These are phyloP conservation scores for Pseudococcus viburni DNA, from an alignment of 2,888 invertebrate genomes.

Conservation along the genomic window DNA sequence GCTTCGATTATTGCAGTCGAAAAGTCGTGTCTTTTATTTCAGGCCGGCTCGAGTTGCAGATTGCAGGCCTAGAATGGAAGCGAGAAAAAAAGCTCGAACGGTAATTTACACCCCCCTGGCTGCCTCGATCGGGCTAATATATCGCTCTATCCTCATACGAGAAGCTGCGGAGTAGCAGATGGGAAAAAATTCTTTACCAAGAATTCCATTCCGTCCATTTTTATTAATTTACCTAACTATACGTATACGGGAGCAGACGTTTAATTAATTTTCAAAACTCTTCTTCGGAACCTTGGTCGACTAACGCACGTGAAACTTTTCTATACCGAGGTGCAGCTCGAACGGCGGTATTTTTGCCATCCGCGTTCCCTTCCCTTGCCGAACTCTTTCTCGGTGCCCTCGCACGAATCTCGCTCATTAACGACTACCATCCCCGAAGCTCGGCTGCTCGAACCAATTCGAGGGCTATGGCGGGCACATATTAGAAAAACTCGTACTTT, in stretches of 20 bases:
- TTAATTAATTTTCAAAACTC: conserved; percentile 40
- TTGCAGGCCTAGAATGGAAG: neutral
- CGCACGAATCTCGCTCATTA: conserved; percentile 5
- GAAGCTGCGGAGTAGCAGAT: neutral
- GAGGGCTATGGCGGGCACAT: neutral
- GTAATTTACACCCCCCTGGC: neutral
- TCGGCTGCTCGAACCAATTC: neutral
- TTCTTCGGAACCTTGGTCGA: neutral
- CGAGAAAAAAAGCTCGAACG: neutral
- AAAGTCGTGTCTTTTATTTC: neutral
- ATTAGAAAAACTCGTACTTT: neutral
- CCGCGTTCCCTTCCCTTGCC: neutral
- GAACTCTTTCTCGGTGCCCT: neutral
- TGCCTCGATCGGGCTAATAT: neutral
- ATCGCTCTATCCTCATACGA: neutral
- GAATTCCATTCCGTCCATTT: conserved; percentile 24
- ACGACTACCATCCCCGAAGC: neutral
- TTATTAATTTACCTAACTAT: conserved; percentile 27
- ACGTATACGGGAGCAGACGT: neutral
- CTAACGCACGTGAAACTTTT: conserved; percentile 7
- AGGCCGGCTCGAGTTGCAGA: neutral
- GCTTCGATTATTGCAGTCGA: conserved; percentile 39
- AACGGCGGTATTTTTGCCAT: neutral
- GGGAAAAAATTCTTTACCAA: conserved; percentile 7
- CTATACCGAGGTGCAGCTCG: neutral